Conservation (phyloP, 2,888 invertebrate species). For the Clusia tigrina region DNA sequence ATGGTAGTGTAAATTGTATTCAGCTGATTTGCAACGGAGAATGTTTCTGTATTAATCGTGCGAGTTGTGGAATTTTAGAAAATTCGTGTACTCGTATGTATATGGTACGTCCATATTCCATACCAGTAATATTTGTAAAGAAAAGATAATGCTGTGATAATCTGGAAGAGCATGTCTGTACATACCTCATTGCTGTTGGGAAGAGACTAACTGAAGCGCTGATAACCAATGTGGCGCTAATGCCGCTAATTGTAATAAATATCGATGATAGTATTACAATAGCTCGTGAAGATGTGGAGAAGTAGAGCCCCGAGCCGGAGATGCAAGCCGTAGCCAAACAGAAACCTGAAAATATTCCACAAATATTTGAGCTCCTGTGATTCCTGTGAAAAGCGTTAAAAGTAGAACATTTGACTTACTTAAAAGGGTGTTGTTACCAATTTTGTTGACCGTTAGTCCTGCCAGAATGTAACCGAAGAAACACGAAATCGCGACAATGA, state of each 20-base stretch:
- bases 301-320: constrained; percentile 62
- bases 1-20: too few relatives aligned
- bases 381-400: neutral
- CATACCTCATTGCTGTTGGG: constrained; percentile 57
- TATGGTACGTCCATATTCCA: too few relatives aligned
- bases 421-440: constrained; percentile 28
- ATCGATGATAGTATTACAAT: constrained; percentile 69
- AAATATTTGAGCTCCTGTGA: too few relatives aligned
- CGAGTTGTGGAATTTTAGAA: too few relatives aligned
- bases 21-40: too few relatives aligned
- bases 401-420: constrained; percentile 17
- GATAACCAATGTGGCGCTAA: constrained; percentile 52
- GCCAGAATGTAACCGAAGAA: constrained; percentile 20
- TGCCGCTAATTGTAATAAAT: constrained; percentile 62
- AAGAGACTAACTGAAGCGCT: constrained; percentile 55
- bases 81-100: too few relatives aligned
- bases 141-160: neutral
- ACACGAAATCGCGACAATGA: constrained; percentile 22
- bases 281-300: constrained; percentile 65
- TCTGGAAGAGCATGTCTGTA: neutral
- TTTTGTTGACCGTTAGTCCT: constrained; percentile 15
- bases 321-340: neutral
- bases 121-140: neutral
- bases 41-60: too few relatives aligned
- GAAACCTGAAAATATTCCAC: neutral